phyloP scores from a whole-genome alignment of 2,888 invertebrate genomes.

The Dryococelus australis region DNA sequence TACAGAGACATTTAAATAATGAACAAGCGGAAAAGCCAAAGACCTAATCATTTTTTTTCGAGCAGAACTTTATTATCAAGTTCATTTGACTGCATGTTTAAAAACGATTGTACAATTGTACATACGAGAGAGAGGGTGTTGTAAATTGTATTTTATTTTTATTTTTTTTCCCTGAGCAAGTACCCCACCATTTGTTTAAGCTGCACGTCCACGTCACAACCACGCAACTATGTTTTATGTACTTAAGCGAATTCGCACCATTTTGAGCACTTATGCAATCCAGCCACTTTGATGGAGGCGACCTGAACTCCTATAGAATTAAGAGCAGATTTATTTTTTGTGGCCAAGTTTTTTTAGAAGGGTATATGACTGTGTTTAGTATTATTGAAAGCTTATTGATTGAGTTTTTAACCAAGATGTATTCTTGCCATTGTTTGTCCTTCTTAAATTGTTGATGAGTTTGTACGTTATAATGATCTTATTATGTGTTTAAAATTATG shows the following conservation, averaged over 20 bases:
- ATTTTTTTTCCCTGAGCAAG: not conserved
- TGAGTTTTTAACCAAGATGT: slow-evolving; percentile 7
- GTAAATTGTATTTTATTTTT: not conserved
- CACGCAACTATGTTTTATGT: not conserved
- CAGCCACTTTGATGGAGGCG: not conserved
- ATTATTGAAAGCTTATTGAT: not conserved
- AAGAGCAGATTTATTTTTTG: not conserved
- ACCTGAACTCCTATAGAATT: not conserved
- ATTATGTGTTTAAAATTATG: no score
- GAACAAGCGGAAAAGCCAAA: slow-evolving; percentile 3
- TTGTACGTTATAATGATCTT: no score
- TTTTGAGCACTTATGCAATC: not conserved
- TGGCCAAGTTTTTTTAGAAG: not conserved
- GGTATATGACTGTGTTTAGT: slow-evolving; percentile 5
- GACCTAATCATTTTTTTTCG: slow-evolving; percentile 19
- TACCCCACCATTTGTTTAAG: slow-evolving; percentile 16
- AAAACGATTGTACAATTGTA: slow-evolving; percentile 12
- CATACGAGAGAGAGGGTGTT: slow-evolving; percentile 8
- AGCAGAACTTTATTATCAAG: not conserved
- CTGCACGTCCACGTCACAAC: not conserved
- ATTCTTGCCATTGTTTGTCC: slow-evolving; percentile 5
- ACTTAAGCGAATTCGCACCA: not conserved
- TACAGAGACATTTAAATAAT: slow-evolving; percentile 12
- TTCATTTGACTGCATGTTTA: slow-evolving; percentile 6
- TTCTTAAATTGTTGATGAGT: not conserved